A percentile compares a stretch with the other conserved stretches of the same genome.
These are phyloP conservation scores for Trilocha varians DNA, from an alignment of 2,888 invertebrate genomes.

Conservation along the genomic window DNA sequence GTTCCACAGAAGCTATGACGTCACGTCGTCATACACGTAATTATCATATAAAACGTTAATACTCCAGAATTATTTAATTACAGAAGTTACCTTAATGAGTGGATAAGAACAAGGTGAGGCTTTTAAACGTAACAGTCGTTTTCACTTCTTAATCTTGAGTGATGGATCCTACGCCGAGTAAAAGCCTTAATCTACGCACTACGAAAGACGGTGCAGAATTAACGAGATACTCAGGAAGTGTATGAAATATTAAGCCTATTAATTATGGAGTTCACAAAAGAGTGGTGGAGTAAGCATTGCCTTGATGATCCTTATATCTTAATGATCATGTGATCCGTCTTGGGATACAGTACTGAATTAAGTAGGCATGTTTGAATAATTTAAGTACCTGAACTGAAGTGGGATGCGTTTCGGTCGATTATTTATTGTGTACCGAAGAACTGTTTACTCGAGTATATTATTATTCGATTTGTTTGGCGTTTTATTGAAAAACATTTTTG, in stretches of 20 bases:
- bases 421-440: background rate
- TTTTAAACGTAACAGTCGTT: conserved; percentile 26
- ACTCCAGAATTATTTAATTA: conserved; percentile 19
- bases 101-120: conserved; percentile 29
- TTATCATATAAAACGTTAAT: background rate
- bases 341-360: conserved; percentile 12
- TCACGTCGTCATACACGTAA: background rate
- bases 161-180: conserved; percentile 27
- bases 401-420: background rate
- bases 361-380: background rate
- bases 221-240: conserved; percentile 35
- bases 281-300: conserved; percentile 15
- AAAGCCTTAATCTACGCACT: conserved; percentile 33
- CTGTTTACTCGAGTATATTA: no score
- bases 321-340: conserved; percentile 52
- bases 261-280: conserved; percentile 14
- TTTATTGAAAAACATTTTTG: no score
- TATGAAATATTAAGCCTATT: conserved; percentile 17
- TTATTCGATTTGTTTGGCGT: no score
- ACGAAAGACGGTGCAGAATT: conserved; percentile 32
- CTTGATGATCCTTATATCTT: conserved; percentile 38
- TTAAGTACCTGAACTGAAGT: background rate
- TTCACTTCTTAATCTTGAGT: conserved; percentile 38
- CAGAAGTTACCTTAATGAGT: conserved; percentile 34
- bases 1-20: no score